phyloP scores from a whole-genome alignment of 2,113 vertebrate species.

The Gila orcuttii region DNA sequence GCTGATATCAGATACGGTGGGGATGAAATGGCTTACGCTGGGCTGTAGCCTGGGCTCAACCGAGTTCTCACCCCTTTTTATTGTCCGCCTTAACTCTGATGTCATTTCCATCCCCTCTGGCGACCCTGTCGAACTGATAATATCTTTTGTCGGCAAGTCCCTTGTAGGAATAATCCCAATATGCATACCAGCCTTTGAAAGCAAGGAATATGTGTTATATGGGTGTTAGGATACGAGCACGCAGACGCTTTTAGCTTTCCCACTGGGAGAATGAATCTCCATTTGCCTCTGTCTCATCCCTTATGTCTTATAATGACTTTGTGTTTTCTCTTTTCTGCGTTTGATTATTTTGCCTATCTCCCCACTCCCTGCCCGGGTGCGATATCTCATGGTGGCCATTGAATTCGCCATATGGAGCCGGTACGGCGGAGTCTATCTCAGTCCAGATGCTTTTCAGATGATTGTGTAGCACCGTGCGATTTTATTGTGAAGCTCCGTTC shows the following conservation, averaged over 20 bases:
- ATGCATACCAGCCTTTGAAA: constrained; percentile 34
- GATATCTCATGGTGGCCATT: constrained; percentile 37
- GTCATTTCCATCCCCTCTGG: constrained; percentile 53
- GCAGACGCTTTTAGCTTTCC: constrained; percentile 22
- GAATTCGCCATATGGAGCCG: constrained; percentile 30
- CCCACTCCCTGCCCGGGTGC: constrained; percentile 31
- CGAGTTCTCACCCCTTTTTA: constrained; percentile 44
- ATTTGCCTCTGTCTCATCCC: constrained; percentile 25
- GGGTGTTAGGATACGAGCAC: constrained; percentile 28
- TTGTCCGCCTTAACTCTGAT: constrained; percentile 49
- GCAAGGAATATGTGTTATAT: constrained; percentile 29
- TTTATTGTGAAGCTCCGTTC: constrained; percentile 62
- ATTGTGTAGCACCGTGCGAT: constrained; percentile 51
- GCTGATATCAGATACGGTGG: constrained; percentile 57
- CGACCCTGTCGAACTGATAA: constrained; percentile 51
- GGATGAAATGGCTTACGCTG: constrained; percentile 46
- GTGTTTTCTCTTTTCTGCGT: constrained; percentile 37
- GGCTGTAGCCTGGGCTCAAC: constrained; percentile 39
- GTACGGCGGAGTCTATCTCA: constrained; percentile 8
- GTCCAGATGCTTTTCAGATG: constrained; percentile 60
- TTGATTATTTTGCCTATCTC: constrained; percentile 41
- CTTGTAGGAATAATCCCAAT: constrained; percentile 45
- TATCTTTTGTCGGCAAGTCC: constrained; percentile 42
- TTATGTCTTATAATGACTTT: constrained; percentile 39
- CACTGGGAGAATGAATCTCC: constrained; percentile 24